Evolutionary conservation across 2,888 invertebrate species (phyloP).

Genomic region (Acrocera orbiculus): DNA sequence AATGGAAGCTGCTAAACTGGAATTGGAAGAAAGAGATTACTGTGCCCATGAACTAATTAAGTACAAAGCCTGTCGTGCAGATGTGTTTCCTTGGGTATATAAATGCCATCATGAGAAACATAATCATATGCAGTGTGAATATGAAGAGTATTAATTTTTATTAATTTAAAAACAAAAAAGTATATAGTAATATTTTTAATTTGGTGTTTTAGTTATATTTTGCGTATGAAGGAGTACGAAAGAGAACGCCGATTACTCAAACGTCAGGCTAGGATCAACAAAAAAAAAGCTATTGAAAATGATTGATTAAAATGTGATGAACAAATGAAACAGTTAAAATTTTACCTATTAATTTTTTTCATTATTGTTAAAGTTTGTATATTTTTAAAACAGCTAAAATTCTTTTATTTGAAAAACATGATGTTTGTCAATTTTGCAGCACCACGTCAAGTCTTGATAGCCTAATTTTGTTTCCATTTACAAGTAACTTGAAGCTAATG

Average conservation of each 20-base stretch:
- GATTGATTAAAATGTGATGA: no score
- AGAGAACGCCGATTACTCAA: constrained; percentile 62
- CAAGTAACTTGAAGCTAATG: no score
- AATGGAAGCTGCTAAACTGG: constrained; percentile 58
- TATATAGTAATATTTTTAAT: constrained; percentile 1
- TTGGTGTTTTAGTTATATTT: constrained; percentile 44
- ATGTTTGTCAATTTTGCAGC: no score
- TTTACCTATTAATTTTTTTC: no score
- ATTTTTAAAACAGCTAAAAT: no score
- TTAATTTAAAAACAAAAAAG: no score
- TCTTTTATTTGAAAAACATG: no score
- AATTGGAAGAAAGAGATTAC: constrained; percentile 53
- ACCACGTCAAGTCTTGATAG: no score
- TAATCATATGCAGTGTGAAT: constrained; percentile 55
- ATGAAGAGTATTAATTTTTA: constrained; percentile 42
- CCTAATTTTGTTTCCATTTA: no score
- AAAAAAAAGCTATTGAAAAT: constrained; percentile 10
- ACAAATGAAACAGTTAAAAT: no score
- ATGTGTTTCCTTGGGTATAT: constrained; percentile 50
- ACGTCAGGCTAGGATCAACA: constrained; percentile 33
- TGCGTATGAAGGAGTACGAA: constrained; percentile 86
- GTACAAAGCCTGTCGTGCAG: constrained; percentile 49
- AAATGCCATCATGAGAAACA: constrained; percentile 65
- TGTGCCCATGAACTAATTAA: constrained; percentile 63
- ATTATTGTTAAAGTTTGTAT: no score